Conservation (phyloP, 2,797 vertebrate species). For the Chloroceryle inda region DNA sequence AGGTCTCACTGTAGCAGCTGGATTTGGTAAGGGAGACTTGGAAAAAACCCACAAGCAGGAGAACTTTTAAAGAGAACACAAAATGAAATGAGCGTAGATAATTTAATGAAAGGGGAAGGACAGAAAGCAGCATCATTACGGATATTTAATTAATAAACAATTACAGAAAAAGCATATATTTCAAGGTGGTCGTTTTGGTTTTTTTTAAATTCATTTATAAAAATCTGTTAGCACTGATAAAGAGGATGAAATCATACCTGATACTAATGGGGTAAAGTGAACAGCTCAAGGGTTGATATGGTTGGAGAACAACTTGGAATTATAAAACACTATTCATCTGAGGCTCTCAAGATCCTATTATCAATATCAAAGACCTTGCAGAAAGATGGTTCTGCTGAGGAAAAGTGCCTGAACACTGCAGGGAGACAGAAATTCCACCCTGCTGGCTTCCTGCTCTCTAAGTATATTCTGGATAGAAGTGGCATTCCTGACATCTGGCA, state of each 20-base stretch:
- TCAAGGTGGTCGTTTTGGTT: neutral
- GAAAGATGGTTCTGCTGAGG: neutral
- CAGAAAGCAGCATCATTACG: neutral
- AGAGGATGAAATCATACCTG: neutral
- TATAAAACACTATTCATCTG: neutral
- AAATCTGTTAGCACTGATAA: neutral
- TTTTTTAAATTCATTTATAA: neutral
- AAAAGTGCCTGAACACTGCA: neutral
- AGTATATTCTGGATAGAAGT: neutral
- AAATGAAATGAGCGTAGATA: conserved; percentile 17
- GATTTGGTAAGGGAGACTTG: neutral
- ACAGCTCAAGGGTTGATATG: neutral
- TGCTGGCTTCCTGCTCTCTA: neutral
- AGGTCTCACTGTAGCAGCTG: neutral
- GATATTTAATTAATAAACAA: conserved; percentile 41
- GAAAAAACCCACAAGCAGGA: neutral
- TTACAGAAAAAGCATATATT: neutral
- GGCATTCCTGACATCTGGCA: neutral
- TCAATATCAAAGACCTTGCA: neutral
- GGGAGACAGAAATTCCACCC: neutral
- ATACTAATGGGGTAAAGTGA: neutral
- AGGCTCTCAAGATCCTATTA: neutral
- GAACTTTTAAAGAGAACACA: neutral
- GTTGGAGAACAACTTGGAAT: neutral
- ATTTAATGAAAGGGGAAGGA: conserved; percentile 32